A percentile compares a stretch with the other conserved stretches of the same genome.
Conservation (phyloP, 2,888 invertebrate genomes). For the Eupelmus urozonus region DNA sequence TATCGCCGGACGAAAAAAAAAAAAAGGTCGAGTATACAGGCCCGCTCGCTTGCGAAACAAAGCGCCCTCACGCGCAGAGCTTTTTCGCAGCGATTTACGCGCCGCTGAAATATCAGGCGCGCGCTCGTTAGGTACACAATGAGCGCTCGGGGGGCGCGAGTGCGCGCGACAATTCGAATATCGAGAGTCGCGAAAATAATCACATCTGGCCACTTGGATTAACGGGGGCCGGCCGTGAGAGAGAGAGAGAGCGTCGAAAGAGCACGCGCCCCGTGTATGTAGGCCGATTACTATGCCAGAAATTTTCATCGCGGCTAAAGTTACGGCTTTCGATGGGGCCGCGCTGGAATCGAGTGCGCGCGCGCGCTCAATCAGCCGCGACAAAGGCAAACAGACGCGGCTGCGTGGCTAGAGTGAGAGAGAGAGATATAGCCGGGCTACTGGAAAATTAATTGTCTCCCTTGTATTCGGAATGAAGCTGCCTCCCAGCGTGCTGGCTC, state of each 20-base stretch:
- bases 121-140: neutral
- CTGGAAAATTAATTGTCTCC: constrained; percentile 54
- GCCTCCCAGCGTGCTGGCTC: constrained; percentile 10
- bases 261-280: neutral
- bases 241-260: neutral
- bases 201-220: constrained; percentile 70
- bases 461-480: constrained; percentile 44
- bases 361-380: constrained; percentile 48
- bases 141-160: neutral
- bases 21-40: too few species aligned
- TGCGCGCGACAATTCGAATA: constrained; percentile 65
- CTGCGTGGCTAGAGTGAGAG: too few species aligned
- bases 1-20: constrained; percentile 8
- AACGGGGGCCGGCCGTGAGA: constrained; percentile 65
- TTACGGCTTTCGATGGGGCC: constrained; percentile 1
- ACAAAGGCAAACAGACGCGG: constrained; percentile 50
- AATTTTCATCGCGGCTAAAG: constrained; percentile 39
- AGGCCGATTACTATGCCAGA: constrained; percentile 8
- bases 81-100: constrained; percentile 1
- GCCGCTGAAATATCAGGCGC: constrained; percentile 29
- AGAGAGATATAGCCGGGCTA: constrained; percentile 7
- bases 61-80: neutral
- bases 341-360: neutral
- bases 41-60: neutral
- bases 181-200: constrained; percentile 73